A percentile compares a stretch with the other conserved stretches of the same genome.
Evolutionary conservation across 1,140 invertebrate genomes (phyloP).

Genomic region (Euwallacea fornicatus): DNA sequence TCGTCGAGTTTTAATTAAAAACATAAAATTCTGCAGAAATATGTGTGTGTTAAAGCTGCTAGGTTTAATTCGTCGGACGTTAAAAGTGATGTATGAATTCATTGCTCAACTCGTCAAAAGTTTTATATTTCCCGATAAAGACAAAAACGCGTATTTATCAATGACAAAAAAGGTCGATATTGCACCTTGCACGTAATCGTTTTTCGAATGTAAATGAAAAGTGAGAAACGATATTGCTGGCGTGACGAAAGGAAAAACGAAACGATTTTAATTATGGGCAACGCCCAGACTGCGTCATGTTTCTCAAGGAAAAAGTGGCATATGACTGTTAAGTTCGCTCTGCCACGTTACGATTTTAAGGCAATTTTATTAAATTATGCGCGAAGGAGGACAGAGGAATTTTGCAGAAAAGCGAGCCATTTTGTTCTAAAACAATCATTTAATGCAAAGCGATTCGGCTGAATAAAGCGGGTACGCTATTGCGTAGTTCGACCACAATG

Average conservation of each 20-base stretch:
- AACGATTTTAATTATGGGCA: slow-evolving; percentile 3
- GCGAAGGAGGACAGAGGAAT: not conserved
- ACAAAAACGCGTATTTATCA: too few relatives aligned
- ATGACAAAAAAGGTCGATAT: too few relatives aligned
- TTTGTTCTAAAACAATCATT: not conserved
- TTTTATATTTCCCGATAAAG: too few relatives aligned
- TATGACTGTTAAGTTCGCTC: slow-evolving; percentile 1
- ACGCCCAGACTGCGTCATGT: not conserved
- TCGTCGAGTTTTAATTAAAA: too few relatives aligned
- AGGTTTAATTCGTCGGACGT: too few relatives aligned
- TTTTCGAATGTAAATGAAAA: slow-evolving; percentile 2
- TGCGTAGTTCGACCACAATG: not conserved
- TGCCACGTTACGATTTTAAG: not conserved
- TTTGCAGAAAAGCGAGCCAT: not conserved
- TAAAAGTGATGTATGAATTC: too few relatives aligned
- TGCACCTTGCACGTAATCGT: too few relatives aligned
- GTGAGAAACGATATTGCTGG: slow-evolving; percentile 1
- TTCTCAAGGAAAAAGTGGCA: slow-evolving; percentile 1
- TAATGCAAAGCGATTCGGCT: too few relatives aligned
- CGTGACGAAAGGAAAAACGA: slow-evolving; percentile 1
- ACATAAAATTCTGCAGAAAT: too few relatives aligned
- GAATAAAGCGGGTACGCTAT: too few relatives aligned
- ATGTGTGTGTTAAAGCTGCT: too few relatives aligned
- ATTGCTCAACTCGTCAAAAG: too few relatives aligned
- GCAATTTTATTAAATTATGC: not conserved